phyloP scores from a whole-genome alignment of 1,140 invertebrate species.

The Tachypleus tridentatus region DNA sequence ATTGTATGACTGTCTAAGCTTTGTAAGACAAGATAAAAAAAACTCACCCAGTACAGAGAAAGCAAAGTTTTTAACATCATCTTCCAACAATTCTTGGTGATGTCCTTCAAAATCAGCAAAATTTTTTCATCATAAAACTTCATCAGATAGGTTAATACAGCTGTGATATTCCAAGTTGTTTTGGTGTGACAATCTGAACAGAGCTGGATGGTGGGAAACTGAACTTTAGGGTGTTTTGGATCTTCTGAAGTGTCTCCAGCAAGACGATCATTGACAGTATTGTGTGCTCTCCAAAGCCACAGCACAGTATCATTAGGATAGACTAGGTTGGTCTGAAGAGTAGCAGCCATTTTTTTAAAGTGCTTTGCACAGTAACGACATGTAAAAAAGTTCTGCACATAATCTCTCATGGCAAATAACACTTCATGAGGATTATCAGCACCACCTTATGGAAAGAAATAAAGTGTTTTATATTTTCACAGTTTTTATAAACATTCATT shows the following conservation, averaged over 20 bases:
- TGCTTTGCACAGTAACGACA: conserved; percentile 79
- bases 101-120: no score
- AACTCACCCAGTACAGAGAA: no score
- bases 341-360: conserved; percentile 62
- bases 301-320: conserved; percentile 61
- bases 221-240: conserved; percentile 70
- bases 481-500: no score
- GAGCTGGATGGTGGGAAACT: conserved; percentile 60
- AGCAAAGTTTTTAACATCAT: no score
- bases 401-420: conserved; percentile 68
- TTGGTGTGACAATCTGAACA: conserved; percentile 58
- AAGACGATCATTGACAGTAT: conserved; percentile 79
- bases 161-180: conserved; percentile 43
- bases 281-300: conserved; percentile 93
- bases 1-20: no score
- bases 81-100: no score
- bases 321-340: conserved; percentile 52
- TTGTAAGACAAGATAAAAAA: no score
- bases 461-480: no score
- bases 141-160: conserved; percentile 61
- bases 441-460: neutral
- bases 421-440: conserved; percentile 45
- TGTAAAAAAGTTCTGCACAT: conserved; percentile 86
- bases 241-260: conserved; percentile 79
- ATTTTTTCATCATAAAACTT: conserved; percentile 45